Percentiles rank a stretch among this genome's conserved stretches.
Conservation (phyloP, 2,888 invertebrate species). For the Heliconius cydno region DNA sequence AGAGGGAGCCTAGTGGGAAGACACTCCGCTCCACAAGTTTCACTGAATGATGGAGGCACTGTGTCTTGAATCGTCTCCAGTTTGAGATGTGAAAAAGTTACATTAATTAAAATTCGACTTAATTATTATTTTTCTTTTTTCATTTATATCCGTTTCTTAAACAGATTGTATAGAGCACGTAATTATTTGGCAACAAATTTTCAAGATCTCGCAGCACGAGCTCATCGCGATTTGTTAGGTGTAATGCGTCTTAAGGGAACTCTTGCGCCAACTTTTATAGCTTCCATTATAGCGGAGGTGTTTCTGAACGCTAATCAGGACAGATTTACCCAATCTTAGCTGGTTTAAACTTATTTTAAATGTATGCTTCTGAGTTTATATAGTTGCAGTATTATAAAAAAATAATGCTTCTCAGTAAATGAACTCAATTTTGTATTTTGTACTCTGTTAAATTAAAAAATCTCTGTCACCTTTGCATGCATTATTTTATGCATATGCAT, state of each 20-base stretch:
- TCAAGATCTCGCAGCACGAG: conserved; percentile 33
- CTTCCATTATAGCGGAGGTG: conserved; percentile 31
- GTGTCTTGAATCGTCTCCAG: too few relatives aligned
- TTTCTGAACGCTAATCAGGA: conserved; percentile 30
- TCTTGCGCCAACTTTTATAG: conserved; percentile 41
- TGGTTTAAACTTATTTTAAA: conserved; percentile 17
- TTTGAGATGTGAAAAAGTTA: too few relatives aligned
- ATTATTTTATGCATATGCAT: not conserved
- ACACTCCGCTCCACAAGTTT: too few relatives aligned
- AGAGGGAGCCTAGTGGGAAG: too few relatives aligned
- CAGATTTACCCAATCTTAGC: conserved; percentile 22
- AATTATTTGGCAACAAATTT: conserved; percentile 41
- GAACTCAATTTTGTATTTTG: not conserved
- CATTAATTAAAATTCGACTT: too few relatives aligned
- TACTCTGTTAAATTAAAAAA: not conserved
- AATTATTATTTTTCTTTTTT: too few relatives aligned
- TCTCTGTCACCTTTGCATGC: too few relatives aligned
- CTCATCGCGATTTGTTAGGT: conserved; percentile 44
- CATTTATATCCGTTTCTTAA: not conserved
- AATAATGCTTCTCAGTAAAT: not conserved
- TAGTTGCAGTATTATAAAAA: not conserved
- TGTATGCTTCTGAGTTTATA: not conserved
- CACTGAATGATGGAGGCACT: too few relatives aligned
- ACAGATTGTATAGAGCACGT: not conserved
- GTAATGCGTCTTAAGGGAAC: conserved; percentile 46